Evolutionary conservation across 1,140 invertebrate species (phyloP), one percentile per base, ranked within the genome.

Genomic region (Acromyrmex heyeri): DNA sequence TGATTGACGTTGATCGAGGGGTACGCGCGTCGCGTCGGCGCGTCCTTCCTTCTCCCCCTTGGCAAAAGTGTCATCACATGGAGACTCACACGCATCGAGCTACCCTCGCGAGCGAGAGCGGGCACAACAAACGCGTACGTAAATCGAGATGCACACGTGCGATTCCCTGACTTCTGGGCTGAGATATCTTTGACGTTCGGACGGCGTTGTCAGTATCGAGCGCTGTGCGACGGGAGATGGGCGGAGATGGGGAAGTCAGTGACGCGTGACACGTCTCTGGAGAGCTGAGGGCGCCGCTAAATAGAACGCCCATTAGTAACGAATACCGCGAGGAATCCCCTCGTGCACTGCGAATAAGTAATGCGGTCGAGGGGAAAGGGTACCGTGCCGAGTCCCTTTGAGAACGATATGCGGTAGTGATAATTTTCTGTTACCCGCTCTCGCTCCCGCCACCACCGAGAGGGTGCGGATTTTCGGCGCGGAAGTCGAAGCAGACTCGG

Each of bases 1-100:
- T 94, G 93, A 94, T 94, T 94, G 93, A 94, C 93, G 90, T 94
- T 94, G 93, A 94, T 94, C 93, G 93, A 94, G 93, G 93, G 93
- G 93, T 86, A 67, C 91, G 75, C 64, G 87, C 87, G 76, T 88
- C 7, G 34, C 30, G 30, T 34, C 78, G 64, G 73, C 88, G 78
- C 50, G 86, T 70, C 55, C 76, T 34, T 82, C 65, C 30, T 34
- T 34, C 30, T 78, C 53, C 50, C 73, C 70, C 73, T 79, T 53
- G 90, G 91, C 90, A 88, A 92, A 69, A 93, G 88, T 92, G 92
- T 93, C 90, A 90, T 77, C 65, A 69, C 78, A 72, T 78, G 75
- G 14, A 87, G 75, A 82, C 86, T 88, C 86, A 70, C 82, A 73
- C 75, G 53, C 79, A 30, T 67, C 48, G 3, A 21, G 59, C 75